Conservation (phyloP, 64 coral and sea anemone species). For the Porites australiensis region DNA sequence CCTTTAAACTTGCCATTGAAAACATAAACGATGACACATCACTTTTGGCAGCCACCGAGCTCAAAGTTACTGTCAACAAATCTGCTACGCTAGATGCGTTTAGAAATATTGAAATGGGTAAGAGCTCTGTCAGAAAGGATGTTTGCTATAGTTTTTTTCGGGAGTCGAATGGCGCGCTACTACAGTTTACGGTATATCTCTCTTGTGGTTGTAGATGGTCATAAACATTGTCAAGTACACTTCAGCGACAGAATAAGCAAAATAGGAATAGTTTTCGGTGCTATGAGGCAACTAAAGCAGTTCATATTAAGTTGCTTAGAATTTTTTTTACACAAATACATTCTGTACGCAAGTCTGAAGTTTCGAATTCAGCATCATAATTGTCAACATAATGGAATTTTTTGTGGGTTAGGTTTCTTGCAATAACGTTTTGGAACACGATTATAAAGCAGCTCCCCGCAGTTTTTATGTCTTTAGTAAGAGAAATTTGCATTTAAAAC, state of each 20-base stretch:
- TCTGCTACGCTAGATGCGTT: constrained; percentile 39
- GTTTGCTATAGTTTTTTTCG: not conserved
- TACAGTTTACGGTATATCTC: not conserved
- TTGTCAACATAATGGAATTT: too few relatives aligned
- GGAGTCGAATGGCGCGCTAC: not conserved
- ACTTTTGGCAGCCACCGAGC: constrained; percentile 22
- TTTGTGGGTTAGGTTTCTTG: too few relatives aligned
- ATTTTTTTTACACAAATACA: too few relatives aligned
- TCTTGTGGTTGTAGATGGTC: not conserved
- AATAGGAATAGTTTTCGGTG: not conserved
- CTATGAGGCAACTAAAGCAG: not conserved
- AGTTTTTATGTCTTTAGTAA: too few relatives aligned
- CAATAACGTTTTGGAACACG: too few relatives aligned
- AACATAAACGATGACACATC: constrained; percentile 25
- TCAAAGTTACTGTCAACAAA: constrained; percentile 49
- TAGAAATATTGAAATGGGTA: constrained; percentile 58
- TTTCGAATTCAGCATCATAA: too few relatives aligned
- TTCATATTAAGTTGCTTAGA: too few relatives aligned
- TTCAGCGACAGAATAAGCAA: not conserved
- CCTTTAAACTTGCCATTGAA: constrained; percentile 41
- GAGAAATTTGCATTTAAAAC: too few relatives aligned
- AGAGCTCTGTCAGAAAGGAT: not conserved
- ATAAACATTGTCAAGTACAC: not conserved
- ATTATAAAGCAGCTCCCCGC: too few relatives aligned
- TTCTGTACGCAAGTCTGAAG: too few relatives aligned